Conservation (phyloP, 2,113 vertebrate genomes). For the Solea senegalensis region DNA sequence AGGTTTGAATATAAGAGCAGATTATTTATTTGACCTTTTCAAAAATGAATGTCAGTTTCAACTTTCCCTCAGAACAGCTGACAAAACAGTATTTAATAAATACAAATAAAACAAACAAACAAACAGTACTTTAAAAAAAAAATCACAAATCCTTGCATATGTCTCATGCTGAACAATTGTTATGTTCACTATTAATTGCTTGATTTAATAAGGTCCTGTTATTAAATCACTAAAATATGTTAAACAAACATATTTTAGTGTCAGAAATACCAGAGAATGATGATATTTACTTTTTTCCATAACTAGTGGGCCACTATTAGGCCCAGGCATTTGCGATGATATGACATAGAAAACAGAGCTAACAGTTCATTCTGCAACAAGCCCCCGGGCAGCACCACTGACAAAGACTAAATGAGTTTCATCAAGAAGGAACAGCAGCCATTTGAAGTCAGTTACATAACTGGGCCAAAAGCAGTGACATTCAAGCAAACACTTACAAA, state of each 20-base stretch:
- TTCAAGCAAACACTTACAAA: conserved; percentile 57
- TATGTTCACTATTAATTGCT: neutral
- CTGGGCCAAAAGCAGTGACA: conserved; percentile 43
- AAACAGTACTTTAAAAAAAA: neutral
- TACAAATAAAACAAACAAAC: neutral
- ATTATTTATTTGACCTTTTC: neutral
- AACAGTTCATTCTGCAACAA: conserved; percentile 63
- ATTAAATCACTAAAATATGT: no score
- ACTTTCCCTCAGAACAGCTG: neutral
- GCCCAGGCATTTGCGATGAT: conserved; percentile 24
- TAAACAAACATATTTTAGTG: neutral
- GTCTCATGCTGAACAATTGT: neutral
- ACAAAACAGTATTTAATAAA: neutral
- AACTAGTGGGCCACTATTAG: conserved; percentile 35
- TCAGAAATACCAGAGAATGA: conserved; percentile 1
- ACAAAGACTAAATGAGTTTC: conserved; percentile 72
- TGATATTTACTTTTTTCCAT: conserved; percentile 5
- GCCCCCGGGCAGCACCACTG: conserved; percentile 51
- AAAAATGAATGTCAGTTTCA: neutral
- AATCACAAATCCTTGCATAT: neutral
- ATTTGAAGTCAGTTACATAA: conserved; percentile 69
- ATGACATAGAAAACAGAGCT: conserved; percentile 61
- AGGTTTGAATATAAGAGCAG: neutral
- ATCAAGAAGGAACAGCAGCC: conserved; percentile 57
- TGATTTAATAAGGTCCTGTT: neutral